Evolutionary conservation across 2,888 invertebrate species (phyloP).

Genomic region (Apomyelois bistriatella): DNA sequence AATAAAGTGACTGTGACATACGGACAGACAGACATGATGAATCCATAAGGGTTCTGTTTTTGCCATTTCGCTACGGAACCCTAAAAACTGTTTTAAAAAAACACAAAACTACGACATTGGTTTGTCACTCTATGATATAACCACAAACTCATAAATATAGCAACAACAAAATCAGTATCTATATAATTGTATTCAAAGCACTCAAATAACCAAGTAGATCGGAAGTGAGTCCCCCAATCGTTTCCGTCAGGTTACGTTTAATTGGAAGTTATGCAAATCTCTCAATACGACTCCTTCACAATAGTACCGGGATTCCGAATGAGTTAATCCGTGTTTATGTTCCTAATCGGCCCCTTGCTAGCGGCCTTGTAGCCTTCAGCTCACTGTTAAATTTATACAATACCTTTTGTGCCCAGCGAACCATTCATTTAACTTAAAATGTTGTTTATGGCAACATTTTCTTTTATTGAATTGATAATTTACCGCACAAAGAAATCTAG

Average conservation of each 20-base stretch:
- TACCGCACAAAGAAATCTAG: conserved; percentile 16
- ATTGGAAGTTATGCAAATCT: conserved; percentile 81
- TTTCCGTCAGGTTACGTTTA: conserved; percentile 74
- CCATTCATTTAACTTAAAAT: conserved; percentile 60
- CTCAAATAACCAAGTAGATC: conserved; percentile 34
- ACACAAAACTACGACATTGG: too few species aligned
- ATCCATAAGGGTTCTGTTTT: too few species aligned
- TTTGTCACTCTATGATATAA: too few species aligned
- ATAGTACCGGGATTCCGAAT: conserved; percentile 77
- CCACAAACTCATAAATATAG: too few species aligned
- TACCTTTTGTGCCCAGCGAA: conserved; percentile 63
- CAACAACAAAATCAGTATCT: neutral
- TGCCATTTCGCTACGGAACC: too few species aligned
- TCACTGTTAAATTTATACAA: conserved; percentile 74
- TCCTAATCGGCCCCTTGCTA: conserved; percentile 75
- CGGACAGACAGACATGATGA: too few species aligned
- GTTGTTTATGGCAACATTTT: conserved; percentile 49
- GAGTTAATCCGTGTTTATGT: conserved; percentile 79
- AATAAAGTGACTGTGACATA: too few species aligned
- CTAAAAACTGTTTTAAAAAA: too few species aligned
- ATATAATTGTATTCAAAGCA: conserved; percentile 18
- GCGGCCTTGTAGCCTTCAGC: conserved; percentile 69
- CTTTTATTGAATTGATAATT: conserved; percentile 41
- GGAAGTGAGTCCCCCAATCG: conserved; percentile 65
- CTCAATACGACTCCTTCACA: conserved; percentile 77